These are phyloP conservation scores for Proteles cristata DNA, from an alignment of 2,113 vertebrate genomes.

Conservation along the genomic window DNA sequence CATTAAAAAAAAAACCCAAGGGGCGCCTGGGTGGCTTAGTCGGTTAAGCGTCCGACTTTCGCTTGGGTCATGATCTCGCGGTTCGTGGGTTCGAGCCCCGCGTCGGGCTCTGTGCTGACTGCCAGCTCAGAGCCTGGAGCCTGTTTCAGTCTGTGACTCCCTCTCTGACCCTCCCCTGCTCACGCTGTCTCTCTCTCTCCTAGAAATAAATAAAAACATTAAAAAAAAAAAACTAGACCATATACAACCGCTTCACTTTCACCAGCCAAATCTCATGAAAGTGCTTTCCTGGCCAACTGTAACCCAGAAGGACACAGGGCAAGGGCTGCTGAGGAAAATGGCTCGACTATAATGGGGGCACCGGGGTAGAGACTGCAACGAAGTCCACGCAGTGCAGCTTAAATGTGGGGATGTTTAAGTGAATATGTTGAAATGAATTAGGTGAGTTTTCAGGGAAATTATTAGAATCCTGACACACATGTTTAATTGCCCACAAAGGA, in stretches of 20 bases:
- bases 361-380: no score
- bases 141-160: no score
- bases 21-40: no score
- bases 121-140: no score
- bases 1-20: neutral
- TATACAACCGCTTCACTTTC: neutral
- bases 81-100: no score
- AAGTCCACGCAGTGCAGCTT: neutral
- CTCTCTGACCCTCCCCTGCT: no score
- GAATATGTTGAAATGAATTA: neutral
- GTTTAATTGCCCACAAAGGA: neutral
- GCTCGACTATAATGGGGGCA: neutral
- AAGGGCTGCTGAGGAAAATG: neutral
- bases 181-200: no score
- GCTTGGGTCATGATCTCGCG: no score
- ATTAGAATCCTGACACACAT: neutral
- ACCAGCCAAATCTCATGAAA: neutral
- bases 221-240: neutral
- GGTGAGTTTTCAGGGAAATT: neutral
- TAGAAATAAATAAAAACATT: neutral
- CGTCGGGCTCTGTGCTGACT: no score
- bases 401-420: neutral
- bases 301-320: neutral
- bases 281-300: neutral
- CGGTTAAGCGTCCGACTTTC: no score